phyloP scores from a whole-genome alignment of 2,113 vertebrate genomes.

The Oncorhynchus nerka region DNA sequence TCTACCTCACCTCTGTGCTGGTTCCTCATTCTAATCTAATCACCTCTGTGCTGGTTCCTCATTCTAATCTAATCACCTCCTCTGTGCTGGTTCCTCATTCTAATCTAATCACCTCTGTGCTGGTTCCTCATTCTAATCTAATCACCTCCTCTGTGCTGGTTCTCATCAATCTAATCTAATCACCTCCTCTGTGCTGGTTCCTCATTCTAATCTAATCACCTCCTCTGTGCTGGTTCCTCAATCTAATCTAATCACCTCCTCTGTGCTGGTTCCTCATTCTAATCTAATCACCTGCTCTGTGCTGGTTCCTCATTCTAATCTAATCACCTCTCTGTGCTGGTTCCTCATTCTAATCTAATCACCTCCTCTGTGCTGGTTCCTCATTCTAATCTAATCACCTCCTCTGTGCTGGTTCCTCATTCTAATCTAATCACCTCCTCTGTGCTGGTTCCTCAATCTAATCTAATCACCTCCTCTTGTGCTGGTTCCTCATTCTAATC shows the following conservation, averaged over 20 bases:
- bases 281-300: background rate
- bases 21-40: background rate
- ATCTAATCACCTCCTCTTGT: background rate
- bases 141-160: no score
- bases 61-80: no score
- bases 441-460: constrained; percentile 21
- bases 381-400: no score
- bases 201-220: no score
- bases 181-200: constrained; percentile 11
- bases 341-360: background rate
- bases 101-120: constrained; percentile 13
- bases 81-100: background rate
- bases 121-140: no score
- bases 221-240: constrained; percentile 17
- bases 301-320: constrained; percentile 17
- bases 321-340: constrained; percentile 9
- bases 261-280: constrained; percentile 20
- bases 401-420: constrained; percentile 19
- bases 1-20: constrained; percentile 5
- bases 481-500: constrained; percentile 18
- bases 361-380: constrained; percentile 28
- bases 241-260: no score
- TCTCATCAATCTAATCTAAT: background rate
- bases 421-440: no score
- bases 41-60: no score